Percentiles rank a stretch among this genome's conserved stretches.
Conservation (phyloP, 2,888 invertebrate species). For the Aquatica leii region DNA sequence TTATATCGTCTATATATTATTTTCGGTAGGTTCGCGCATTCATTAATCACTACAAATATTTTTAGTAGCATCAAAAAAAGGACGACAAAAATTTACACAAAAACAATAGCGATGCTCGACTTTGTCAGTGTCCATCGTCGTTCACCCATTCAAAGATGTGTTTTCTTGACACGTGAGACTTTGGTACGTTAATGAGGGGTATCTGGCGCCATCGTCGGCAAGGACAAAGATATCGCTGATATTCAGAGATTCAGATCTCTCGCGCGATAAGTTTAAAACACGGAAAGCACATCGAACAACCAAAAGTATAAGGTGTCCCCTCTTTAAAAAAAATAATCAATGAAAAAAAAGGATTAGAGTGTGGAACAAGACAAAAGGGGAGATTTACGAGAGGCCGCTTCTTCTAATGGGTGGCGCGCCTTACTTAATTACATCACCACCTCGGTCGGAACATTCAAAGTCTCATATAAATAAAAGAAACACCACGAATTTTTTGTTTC, state of each 20-base stretch:
- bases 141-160: slow-evolving; percentile 32
- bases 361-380: slow-evolving; percentile 54
- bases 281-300: slow-evolving; percentile 58
- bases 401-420: slow-evolving; percentile 60
- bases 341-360: slow-evolving; percentile 50
- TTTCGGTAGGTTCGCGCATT: neutral
- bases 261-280: slow-evolving; percentile 57
- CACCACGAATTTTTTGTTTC: slow-evolving; percentile 53
- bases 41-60: slow-evolving; percentile 7
- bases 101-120: slow-evolving; percentile 3
- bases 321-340: slow-evolving; percentile 36
- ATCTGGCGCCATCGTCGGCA: slow-evolving; percentile 59
- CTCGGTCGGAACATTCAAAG: slow-evolving; percentile 59
- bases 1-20: slow-evolving; percentile 5
- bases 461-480: slow-evolving; percentile 58
- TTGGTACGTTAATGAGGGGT: slow-evolving; percentile 54
- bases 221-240: slow-evolving; percentile 59
- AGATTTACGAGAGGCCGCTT: slow-evolving; percentile 59
- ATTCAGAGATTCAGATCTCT: slow-evolving; percentile 60
- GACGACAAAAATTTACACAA: too few relatives aligned
- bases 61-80: slow-evolving; percentile 1
- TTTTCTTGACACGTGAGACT: slow-evolving; percentile 41
- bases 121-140: slow-evolving; percentile 29
- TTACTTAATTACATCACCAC: slow-evolving; percentile 61
- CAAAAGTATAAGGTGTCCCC: slow-evolving; percentile 49